Percentiles rank a stretch among this genome's conserved stretches.
phyloP scores from a whole-genome alignment of 2,888 invertebrate species.

The Hylaea fasciaria region DNA sequence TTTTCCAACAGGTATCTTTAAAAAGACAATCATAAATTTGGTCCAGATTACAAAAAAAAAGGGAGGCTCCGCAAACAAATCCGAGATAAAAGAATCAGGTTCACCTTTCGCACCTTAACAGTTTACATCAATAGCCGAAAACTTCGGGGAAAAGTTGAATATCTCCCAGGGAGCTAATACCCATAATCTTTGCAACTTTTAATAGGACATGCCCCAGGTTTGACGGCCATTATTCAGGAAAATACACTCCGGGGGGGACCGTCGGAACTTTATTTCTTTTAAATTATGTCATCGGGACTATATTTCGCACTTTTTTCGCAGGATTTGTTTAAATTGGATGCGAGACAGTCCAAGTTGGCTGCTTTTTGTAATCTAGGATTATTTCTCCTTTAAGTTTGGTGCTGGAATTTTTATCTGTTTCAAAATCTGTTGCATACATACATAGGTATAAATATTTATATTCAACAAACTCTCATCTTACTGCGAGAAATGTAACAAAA shows the following conservation, averaged over 20 bases:
- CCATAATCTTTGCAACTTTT: conserved; percentile 83
- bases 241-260: conserved; percentile 67
- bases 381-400: background rate
- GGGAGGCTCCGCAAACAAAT: conserved; percentile 18
- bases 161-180: conserved; percentile 75
- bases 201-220: conserved; percentile 78
- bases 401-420: no score
- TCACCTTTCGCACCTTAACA: conserved; percentile 22
- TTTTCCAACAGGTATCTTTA: no score
- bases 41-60: background rate
- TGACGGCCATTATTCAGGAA: conserved; percentile 80
- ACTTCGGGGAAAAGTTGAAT: conserved; percentile 74
- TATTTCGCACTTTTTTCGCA: conserved; percentile 25
- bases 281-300: conserved; percentile 43
- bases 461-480: no score
- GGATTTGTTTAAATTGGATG: conserved; percentile 17
- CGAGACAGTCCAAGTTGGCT: conserved; percentile 12
- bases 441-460: no score
- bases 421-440: no score
- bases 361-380: background rate
- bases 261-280: conserved; percentile 45
- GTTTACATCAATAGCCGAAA: conserved; percentile 41
- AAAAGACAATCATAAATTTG: no score
- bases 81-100: conserved; percentile 18
- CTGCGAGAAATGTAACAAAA: no score